Base-by-base conservation (phyloP, 2,113 vertebrate genomes). In the Elaphurus davidianus region DNA sequence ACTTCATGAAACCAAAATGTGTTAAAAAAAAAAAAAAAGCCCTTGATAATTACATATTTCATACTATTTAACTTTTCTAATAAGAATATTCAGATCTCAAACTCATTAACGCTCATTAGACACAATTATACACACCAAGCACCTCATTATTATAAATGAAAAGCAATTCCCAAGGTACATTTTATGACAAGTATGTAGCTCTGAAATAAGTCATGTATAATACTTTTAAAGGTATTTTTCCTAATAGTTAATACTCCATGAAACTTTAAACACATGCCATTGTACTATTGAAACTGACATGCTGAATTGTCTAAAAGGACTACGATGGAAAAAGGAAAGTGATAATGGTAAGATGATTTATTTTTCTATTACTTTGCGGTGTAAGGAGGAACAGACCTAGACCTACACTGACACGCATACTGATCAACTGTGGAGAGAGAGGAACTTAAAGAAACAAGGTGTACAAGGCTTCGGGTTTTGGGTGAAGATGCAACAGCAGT, bases 81-180 rank as follows among this genome's bases (percentile, higher is more conserved):
- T 74, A 97, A 90, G 36, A 43, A 93, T 82, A 96, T 89, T 97
- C 94, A 79, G 84, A 97, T 92, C 71, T 97, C 87, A 94, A 97
- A 91, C 47, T 96, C 87, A 97, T 97, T 97, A 98, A 87, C 0
- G 5, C 84, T 97, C 91, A 96, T 91, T 94, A 96, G 91, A 96
- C 59, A 96, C 57, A 92, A 93, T 93, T 96, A 97, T 36, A 93
- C 28, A 92, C 12, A 94, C 76, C 21, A 86, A 94, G 67, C 40
- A 96, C 52, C 76, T 95, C 87, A 90, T 96, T 97, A 97, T 85
- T 59, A 93, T 47, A 55, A 98, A 90, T 87, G 92, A 98, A 98
- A 98, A 96, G 78, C 3, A 97, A 91, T 36, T 97, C 54, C 87
- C 78, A 97, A 96, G 87, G 60, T 33, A 78, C 19, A 97, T 50